A percentile compares a stretch with the other conserved stretches of the same genome.
Conservation (phyloP, 2,888 invertebrate genomes). For the Prostheceraeus crozeri region DNA sequence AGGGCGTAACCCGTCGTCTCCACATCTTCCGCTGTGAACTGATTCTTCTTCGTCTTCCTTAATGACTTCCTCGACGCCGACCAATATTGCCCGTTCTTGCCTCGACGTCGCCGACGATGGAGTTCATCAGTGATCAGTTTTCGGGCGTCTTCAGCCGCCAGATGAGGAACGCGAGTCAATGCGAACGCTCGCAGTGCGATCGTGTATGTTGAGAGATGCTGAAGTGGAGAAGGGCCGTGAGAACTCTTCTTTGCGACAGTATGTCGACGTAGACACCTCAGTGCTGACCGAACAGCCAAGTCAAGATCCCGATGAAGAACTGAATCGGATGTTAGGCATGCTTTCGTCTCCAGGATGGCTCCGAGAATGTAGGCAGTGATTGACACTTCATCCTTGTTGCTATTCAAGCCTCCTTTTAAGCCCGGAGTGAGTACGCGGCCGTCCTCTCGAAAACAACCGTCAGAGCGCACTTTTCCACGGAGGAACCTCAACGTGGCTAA, state of each 20-base stretch:
- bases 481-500: slow-evolving; percentile 5
- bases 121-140: no score
- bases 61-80: no score
- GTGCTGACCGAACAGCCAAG: slow-evolving; percentile 44
- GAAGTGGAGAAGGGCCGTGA: background rate
- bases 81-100: no score
- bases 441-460: slow-evolving; percentile 69
- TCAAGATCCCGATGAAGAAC: no score
- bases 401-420: slow-evolving; percentile 63
- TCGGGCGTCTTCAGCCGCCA: no score
- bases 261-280: background rate
- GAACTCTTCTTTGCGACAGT: no score
- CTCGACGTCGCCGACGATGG: no score
- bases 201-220: background rate
- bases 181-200: slow-evolving; percentile 8
- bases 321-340: no score
- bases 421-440: slow-evolving; percentile 67
- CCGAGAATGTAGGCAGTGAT: slow-evolving; percentile 67
- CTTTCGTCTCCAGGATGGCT: slow-evolving; percentile 63
- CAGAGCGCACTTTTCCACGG: slow-evolving; percentile 4
- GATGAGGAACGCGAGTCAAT: no score
- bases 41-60: no score
- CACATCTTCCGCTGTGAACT: slow-evolving; percentile 13
- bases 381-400: slow-evolving; percentile 59
- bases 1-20: slow-evolving; percentile 11